These are phyloP conservation scores for Hyalella azteca DNA, from an alignment of 2,888 invertebrate species.

Conservation along the genomic window DNA sequence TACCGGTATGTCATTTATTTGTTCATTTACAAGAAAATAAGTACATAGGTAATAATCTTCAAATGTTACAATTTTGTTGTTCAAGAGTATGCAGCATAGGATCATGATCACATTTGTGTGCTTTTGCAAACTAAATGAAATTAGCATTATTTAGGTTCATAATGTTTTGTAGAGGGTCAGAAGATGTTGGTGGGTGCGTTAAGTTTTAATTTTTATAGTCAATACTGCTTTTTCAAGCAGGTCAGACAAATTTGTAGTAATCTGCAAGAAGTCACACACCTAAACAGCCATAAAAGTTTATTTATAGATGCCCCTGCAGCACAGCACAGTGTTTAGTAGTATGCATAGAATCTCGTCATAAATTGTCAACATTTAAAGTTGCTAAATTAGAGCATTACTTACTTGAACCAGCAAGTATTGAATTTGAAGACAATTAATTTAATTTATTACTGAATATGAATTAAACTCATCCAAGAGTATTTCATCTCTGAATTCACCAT, in stretches of 20 bases:
- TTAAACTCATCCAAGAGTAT: conserved; percentile 48
- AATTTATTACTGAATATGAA: neutral
- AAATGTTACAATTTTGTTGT: neutral
- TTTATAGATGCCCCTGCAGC: neutral
- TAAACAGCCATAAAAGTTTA: neutral
- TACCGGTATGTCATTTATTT: neutral
- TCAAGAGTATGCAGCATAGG: no score
- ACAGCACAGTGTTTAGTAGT: neutral
- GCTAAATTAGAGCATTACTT: neutral
- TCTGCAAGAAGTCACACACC: no score
- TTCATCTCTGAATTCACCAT: conserved; percentile 41
- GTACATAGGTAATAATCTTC: neutral
- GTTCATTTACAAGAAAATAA: neutral
- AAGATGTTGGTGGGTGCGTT: no score
- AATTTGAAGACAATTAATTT: neutral
- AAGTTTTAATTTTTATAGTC: no score
- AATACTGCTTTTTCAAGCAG: no score
- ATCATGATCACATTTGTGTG: neutral
- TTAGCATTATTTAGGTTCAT: neutral
- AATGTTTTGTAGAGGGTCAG: no score
- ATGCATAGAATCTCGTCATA: neutral
- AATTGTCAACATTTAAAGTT: neutral
- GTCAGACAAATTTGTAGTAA: no score
- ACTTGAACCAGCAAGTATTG: neutral
- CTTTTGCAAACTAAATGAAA: neutral